A percentile compares a stretch with the other conserved stretches of the same genome.
Conservation (phyloP, 2,797 vertebrate genomes). For the Euthynnus affinis region DNA sequence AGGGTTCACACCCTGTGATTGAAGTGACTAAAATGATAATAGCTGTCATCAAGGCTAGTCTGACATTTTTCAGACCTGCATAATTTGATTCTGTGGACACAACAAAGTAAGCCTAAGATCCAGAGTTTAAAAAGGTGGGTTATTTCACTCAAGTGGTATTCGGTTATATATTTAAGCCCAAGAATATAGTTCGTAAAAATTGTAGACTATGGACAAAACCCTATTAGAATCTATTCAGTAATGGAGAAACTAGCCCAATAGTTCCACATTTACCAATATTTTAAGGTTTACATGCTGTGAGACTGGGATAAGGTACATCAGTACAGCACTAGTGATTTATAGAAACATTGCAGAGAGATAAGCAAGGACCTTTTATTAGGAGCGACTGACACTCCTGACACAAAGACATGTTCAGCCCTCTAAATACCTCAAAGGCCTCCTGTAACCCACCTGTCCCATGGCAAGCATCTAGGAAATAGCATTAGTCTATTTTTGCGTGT, state of each 20-base stretch:
- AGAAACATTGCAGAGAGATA: conserved; percentile 37
- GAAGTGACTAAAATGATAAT: conserved; percentile 54
- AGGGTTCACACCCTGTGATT: conserved; percentile 33
- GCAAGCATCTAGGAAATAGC: conserved; percentile 35
- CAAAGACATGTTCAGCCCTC: conserved; percentile 45
- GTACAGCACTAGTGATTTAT: conserved; percentile 8
- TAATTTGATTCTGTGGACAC: conserved; percentile 30
- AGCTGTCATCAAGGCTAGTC: conserved; percentile 41
- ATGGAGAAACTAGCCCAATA: not conserved
- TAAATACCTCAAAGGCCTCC: conserved; percentile 26
- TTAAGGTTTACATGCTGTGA: not conserved
- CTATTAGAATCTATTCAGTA: not conserved
- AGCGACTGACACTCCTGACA: conserved; percentile 41
- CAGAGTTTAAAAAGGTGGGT: not conserved
- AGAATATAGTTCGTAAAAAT: conserved; percentile 4
- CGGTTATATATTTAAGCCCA: conserved; percentile 26
- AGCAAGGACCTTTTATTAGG: conserved; percentile 31
- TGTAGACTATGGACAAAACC: not conserved
- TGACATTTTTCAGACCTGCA: conserved; percentile 24
- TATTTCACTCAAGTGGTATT: conserved; percentile 1
- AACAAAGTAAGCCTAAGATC: conserved; percentile 7
- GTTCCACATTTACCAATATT: conserved; percentile 1
- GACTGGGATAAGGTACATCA: conserved; percentile 1
- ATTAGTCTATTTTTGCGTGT: conserved; percentile 24
- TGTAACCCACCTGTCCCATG: conserved; percentile 22